Evolutionary conservation across 2,113 vertebrate species (phyloP).

Genomic region (Psammodynastes pulverulentus): DNA sequence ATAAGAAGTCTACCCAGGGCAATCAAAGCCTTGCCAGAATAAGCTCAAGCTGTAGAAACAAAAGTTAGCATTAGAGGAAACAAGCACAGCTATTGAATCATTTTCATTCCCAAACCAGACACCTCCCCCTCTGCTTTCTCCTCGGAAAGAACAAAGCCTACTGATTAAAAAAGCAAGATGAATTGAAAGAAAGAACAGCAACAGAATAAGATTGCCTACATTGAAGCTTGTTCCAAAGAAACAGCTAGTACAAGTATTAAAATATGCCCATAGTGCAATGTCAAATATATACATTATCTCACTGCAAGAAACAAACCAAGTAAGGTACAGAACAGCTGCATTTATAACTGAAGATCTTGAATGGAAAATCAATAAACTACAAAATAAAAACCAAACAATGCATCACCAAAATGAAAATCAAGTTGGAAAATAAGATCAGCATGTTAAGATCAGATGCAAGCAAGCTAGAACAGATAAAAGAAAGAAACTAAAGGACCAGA

Average conservation of each 20-base stretch:
- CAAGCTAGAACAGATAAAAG: background rate
- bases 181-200: background rate
- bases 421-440: background rate
- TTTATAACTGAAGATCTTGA: background rate
- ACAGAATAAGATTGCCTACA: background rate
- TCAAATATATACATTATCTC: background rate
- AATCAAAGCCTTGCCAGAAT: background rate
- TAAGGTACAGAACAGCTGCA: background rate
- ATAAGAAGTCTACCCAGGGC: background rate
- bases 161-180: background rate
- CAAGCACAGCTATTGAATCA: background rate
- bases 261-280: background rate
- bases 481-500: background rate
- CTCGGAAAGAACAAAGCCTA: background rate
- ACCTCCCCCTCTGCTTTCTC: background rate
- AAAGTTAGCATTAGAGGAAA: background rate
- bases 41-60: background rate
- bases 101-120: background rate
- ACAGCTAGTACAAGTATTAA: background rate
- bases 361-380: background rate
- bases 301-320: background rate
- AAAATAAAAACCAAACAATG: background rate
- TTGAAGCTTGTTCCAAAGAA: background rate
- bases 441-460: background rate
- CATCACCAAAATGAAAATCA: background rate